Evolutionary conservation across 2,113 vertebrate species (phyloP), one percentile per base, ranked within the genome.

Genomic region (Caranx melampygus): DNA sequence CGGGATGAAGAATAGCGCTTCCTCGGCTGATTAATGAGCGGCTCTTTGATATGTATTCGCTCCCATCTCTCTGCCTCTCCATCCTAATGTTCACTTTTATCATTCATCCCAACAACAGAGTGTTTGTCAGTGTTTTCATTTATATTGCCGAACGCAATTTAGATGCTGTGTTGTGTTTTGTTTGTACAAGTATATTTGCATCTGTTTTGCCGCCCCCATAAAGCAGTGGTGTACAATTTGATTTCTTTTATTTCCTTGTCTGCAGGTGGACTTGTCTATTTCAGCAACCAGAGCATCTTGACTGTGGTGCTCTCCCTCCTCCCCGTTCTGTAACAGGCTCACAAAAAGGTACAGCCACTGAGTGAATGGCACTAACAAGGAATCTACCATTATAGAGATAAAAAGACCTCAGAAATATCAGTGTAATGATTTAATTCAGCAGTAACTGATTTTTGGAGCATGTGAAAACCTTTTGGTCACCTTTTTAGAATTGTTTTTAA

Each of bases 201-300:
- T 49, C 11, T 6, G 52, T 5, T 7, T 26, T 49, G 21, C 12
- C 55, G 7, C n/a, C 54, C 20, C 12, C 15, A 26, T 20, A 21
- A 34, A 20, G 12, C 14, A n/a, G 6, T 44, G 8, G 61, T 64
- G 5, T 8, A 20, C 49, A 3, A 15, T 65, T 60, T 33, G 34
- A 11, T 68, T 3, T 84, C 15, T 79, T 60, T 33, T 40, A 11
- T 68, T 3, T 84, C 15, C 77, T n/a, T 66, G 15, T 70, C 18
- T 79, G 51, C 63, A 99, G 98, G 97, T 98, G 88, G 98, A 99
- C 61, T 95, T 95, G 0, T 97, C 95, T 81, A 96, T 99, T 90
- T 96, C 96, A 81, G 96, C 96, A 88, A 95, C 96, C 71, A 97
- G 95, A 89, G 92, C 0, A 83, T 97, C 78, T 92, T 99, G 96